Percentiles rank a stretch among this genome's conserved stretches.
These are phyloP conservation scores for Crematogaster levior DNA, from an alignment of 2,888 invertebrate species.

Conservation along the genomic window DNA sequence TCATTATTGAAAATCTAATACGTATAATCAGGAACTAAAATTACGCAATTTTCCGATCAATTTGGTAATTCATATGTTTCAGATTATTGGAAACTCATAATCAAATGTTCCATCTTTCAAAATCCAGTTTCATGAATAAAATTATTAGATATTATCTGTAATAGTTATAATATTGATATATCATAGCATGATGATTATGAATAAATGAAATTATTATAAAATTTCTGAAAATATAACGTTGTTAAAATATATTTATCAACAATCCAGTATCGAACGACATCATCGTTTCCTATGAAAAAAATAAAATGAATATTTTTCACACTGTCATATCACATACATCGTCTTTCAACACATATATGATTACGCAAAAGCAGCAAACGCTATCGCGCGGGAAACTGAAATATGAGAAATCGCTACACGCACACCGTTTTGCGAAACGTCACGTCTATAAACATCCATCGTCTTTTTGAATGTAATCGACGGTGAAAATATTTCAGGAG, in stretches of 20 bases:
- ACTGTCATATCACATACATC: constrained; percentile 6
- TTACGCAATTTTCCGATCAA: constrained; percentile 23
- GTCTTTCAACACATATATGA: not conserved
- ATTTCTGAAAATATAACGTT: not conserved
- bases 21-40: not conserved
- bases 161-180: not conserved
- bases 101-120: not conserved
- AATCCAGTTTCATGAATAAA: not conserved
- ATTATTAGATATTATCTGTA: not conserved
- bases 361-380: constrained; percentile 6
- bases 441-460: constrained; percentile 42
- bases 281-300: not conserved
- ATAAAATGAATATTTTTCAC: not conserved
- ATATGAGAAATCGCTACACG: constrained; percentile 50
- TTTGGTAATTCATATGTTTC: constrained; percentile 5
- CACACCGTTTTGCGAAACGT: constrained; percentile 34
- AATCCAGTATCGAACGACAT: not conserved
- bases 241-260: not conserved
- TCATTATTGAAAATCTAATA: constrained; percentile 9
- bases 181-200: not conserved
- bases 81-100: constrained; percentile 8
- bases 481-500: constrained; percentile 74
- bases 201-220: not conserved
- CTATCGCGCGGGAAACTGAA: constrained; percentile 31
- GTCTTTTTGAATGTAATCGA: constrained; percentile 48